Evolutionary conservation across 2,113 vertebrate genomes (phyloP).

Genomic region (Rhinopithecus roxellana): DNA sequence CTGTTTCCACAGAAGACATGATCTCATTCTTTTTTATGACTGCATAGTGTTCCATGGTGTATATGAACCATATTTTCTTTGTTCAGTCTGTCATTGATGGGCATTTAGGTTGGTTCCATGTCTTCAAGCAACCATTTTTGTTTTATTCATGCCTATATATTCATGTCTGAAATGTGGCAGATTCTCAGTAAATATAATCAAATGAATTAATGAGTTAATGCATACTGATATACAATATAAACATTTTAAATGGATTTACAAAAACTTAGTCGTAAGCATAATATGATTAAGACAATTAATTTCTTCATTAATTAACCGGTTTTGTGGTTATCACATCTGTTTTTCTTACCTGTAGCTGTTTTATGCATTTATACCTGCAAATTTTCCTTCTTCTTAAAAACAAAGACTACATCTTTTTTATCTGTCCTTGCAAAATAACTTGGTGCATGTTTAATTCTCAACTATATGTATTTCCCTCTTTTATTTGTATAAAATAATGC

Average conservation of each 20-base stretch:
- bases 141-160: neutral
- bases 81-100: too few relatives aligned
- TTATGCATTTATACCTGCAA: neutral
- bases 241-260: neutral
- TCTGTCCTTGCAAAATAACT: neutral
- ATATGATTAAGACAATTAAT: neutral
- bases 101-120: too few relatives aligned
- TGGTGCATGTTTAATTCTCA: neutral
- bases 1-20: too few relatives aligned
- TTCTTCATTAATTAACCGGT: neutral
- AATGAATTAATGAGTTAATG: neutral
- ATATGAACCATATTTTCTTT: too few relatives aligned
- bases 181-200: neutral
- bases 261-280: neutral
- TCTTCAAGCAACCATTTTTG: neutral
- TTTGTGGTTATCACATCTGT: neutral
- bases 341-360: neutral
- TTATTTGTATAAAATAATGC: neutral
- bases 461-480: neutral
- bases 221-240: neutral
- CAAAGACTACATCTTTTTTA: neutral
- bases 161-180: neutral
- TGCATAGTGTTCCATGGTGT: too few relatives aligned
- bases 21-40: too few relatives aligned
- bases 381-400: neutral